Percentiles rank a stretch among this genome's conserved stretches.
Conservation (phyloP, 2,797 vertebrate species). For the Morelia viridis region DNA sequence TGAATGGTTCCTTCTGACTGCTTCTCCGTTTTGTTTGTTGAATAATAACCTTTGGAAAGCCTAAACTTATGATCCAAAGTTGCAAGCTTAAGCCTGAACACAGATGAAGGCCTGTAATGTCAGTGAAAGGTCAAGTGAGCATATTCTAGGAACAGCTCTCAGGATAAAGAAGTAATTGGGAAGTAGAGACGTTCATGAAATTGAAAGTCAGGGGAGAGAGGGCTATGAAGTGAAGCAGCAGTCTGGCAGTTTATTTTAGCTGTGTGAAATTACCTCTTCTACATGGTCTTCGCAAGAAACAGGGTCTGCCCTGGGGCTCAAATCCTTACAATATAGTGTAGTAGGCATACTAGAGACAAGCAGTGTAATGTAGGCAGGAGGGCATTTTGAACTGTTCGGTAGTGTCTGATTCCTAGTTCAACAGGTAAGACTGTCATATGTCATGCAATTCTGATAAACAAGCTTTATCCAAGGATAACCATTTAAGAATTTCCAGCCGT, state of each 20-base stretch:
- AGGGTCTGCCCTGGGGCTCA: conserved; percentile 63
- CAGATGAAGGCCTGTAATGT: fast-evolving
- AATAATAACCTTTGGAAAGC: not conserved
- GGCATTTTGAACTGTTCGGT: conserved; percentile 14
- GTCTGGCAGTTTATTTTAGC: conserved; percentile 30
- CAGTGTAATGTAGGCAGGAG: not conserved
- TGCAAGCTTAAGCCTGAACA: not conserved
- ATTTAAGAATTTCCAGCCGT: not conserved
- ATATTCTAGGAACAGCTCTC: not conserved
- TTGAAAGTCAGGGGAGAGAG: not conserved
- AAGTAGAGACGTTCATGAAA: not conserved
- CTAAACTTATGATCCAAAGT: not conserved
- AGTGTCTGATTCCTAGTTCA: conserved; percentile 31
- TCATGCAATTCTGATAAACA: conserved; percentile 42
- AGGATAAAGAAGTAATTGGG: not conserved
- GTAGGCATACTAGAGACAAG: conserved; percentile 37
- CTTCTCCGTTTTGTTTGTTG: not conserved
- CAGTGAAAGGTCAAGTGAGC: not conserved
- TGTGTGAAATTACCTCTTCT: not conserved
- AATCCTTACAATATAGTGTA: conserved; percentile 32
- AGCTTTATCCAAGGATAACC: conserved; percentile 10
- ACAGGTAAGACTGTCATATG: conserved; percentile 41
- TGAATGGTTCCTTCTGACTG: not conserved
- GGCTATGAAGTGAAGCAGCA: conserved; percentile 43
- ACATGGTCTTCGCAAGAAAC: conserved; percentile 46